Evolutionary conservation across 2,888 invertebrate genomes (phyloP), one percentile per base, ranked within the genome.

Genomic region (Sturmia bella): DNA sequence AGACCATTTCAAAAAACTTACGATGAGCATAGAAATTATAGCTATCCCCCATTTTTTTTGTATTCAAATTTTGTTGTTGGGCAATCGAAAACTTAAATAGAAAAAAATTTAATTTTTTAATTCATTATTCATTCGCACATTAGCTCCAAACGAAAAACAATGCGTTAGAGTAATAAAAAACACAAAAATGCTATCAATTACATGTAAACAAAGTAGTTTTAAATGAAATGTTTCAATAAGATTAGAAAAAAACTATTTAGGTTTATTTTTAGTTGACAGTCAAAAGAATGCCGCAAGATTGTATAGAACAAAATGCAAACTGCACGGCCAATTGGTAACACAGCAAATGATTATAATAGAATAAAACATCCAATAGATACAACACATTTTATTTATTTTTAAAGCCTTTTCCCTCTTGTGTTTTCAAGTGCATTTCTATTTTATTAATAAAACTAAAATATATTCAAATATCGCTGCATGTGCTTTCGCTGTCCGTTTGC

Each of bases 341-440:
- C 37, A 70, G 59, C 27, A 54, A 64, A 27, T 61, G 57, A 11
- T 15, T 64, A 41, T 70, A 69, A 63, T 70, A 74, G 41, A 21
- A 9, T n/a, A 1, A 43, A 13, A 21, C 12, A 57, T 19, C 12
- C 19, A 21, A 15, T 7, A 45, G 17, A 3, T 15, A 15, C 45
- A 6, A 45, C 6, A 9, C 15, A 15, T 9, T 15, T 9, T 45
- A 9, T 39, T 39, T 13, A 17, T 17, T n/a, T 17, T 45, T 15
- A 7, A 45, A 11, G 45, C 45, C 15, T 45, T 45, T 61, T 54
- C 43, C 15, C 2, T 15, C n/a, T 43, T 6, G 32, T 32, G 32
- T 32, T 32, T 32, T 77, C 70, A 77, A 77, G 77, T 70, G 77
- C 70, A 63, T 77, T 77, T 70, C 48, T 63, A 57, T 50, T 70